phyloP scores from a whole-genome alignment of 2,888 invertebrate genomes.

The Apocheima hispidaria region DNA sequence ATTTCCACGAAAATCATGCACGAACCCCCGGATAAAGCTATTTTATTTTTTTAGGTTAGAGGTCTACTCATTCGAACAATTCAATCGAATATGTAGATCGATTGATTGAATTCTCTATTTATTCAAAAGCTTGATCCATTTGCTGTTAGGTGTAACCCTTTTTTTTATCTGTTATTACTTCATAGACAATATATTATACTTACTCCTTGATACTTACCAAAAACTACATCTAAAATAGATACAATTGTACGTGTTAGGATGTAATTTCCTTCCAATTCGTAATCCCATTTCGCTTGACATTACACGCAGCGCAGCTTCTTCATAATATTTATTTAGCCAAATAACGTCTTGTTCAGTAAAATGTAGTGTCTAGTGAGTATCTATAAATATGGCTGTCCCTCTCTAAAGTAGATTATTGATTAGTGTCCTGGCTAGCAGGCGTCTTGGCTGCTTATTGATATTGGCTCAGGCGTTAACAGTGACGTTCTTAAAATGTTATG shows the following conservation, averaged over 20 bases:
- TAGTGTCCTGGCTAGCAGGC: constrained; percentile 28
- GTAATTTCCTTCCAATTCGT: background rate
- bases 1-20: too few relatives aligned
- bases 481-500: background rate
- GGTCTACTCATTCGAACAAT: background rate
- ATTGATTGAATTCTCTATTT: too few relatives aligned
- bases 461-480: background rate
- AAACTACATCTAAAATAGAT: background rate
- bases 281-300: background rate
- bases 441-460: constrained; percentile 11
- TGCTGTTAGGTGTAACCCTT: too few relatives aligned
- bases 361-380: constrained; percentile 4
- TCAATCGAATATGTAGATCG: too few relatives aligned
- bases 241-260: background rate
- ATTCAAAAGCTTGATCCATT: too few relatives aligned
- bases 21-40: too few relatives aligned
- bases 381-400: constrained; percentile 34
- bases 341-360: constrained; percentile 17
- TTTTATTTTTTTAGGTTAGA: too few relatives aligned
- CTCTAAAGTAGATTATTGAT: constrained; percentile 45
- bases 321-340: constrained; percentile 15
- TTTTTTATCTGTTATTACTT: background rate
- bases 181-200: background rate
- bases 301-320: constrained; percentile 3
- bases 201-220: too few relatives aligned